Percentiles rank a stretch among this genome's conserved stretches.
These are phyloP conservation scores for Achlya flavicornis DNA, from an alignment of 2,888 invertebrate species.

Conservation along the genomic window DNA sequence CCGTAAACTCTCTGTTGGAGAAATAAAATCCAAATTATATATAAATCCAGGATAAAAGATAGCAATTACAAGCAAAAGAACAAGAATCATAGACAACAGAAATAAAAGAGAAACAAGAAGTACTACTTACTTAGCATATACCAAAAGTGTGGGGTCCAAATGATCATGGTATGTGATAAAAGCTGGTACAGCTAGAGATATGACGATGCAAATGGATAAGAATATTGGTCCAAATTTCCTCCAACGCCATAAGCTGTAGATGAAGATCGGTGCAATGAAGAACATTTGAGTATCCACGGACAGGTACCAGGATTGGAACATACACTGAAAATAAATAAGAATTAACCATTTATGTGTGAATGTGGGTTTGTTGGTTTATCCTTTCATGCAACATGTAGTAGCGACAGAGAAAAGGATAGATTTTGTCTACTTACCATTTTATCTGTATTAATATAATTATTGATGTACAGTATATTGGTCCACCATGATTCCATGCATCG, in stretches of 20 bases:
- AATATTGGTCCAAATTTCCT: conserved; percentile 82
- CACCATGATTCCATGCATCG: conserved; percentile 88
- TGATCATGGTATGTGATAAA: conserved; percentile 83
- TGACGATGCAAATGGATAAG: conserved; percentile 71
- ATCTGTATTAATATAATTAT: conserved; percentile 88
- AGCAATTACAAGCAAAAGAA: too few relatives aligned
- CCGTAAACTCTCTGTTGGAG: conserved; percentile 85
- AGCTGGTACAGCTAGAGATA: conserved; percentile 82
- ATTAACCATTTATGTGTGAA: neutral
- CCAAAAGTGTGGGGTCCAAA: conserved; percentile 87
- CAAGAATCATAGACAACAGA: too few relatives aligned
- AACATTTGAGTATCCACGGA: conserved; percentile 87
- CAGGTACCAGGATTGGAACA: conserved; percentile 90
- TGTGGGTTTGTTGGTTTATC: too few relatives aligned
- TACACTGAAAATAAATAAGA: conserved; percentile 80
- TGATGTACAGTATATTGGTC: conserved; percentile 89
- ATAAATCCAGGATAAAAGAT: neutral
- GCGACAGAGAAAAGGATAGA: too few relatives aligned
- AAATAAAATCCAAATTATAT: conserved; percentile 12
- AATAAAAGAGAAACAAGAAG: neutral
- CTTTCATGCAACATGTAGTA: too few relatives aligned
- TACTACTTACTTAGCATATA: conserved; percentile 86
- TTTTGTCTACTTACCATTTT: conserved; percentile 84
- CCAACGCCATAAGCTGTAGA: conserved; percentile 87
- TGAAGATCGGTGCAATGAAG: conserved; percentile 86